These are phyloP conservation scores for Calosoma granatense DNA, from an alignment of 1,140 invertebrate species.

Conservation along the genomic window DNA sequence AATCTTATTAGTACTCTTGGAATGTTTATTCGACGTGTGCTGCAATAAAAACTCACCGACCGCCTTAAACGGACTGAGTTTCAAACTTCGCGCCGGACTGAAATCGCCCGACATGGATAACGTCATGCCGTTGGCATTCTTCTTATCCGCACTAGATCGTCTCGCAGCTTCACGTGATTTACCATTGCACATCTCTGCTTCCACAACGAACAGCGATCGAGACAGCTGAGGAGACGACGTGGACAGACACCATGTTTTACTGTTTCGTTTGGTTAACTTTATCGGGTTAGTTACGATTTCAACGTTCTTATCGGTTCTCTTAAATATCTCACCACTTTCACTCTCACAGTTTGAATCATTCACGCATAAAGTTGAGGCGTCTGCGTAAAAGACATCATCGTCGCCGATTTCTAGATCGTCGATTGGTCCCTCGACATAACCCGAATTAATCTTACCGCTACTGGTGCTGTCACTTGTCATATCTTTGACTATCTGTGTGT, in stretches of 20 bases:
- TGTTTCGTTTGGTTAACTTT: neutral
- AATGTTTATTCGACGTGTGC: conserved; percentile 1
- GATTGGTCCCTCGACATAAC: neutral
- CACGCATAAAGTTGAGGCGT: neutral
- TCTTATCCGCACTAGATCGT: neutral
- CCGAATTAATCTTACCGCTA: conserved; percentile 2
- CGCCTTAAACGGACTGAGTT: conserved; percentile 19
- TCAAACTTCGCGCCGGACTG: conserved; percentile 15
- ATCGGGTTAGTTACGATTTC: neutral
- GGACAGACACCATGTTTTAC: conserved; percentile 14
- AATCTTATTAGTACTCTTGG: conserved; percentile 11
- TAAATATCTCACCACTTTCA: neutral
- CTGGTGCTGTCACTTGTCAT: neutral
- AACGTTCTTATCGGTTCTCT: neutral
- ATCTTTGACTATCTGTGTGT: neutral
- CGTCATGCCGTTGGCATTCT: neutral
- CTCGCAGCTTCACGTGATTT: neutral
- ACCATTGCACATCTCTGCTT: conserved; percentile 16
- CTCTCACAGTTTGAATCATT: neutral
- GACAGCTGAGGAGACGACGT: conserved; percentile 27
- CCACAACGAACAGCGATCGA: conserved; percentile 22
- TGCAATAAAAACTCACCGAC: conserved; percentile 18
- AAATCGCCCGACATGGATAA: conserved; percentile 14
- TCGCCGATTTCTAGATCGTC: conserved; percentile 18
- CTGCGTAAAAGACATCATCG: conserved; percentile 22